phyloP scores from a whole-genome alignment of 2,797 vertebrate species.

The Nyctalus aviator region DNA sequence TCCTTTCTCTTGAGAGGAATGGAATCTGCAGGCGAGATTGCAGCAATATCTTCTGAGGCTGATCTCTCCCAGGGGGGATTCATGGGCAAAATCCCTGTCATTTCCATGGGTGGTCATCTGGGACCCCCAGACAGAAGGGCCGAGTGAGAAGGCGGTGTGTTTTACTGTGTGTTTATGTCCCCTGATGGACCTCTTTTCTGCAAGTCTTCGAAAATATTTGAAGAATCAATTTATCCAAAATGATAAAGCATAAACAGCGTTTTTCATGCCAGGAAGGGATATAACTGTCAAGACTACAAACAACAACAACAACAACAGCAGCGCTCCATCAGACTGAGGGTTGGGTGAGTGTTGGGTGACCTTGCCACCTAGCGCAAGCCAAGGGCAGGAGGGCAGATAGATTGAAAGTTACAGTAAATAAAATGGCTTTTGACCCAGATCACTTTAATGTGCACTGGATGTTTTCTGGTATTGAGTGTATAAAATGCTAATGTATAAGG shows the following conservation, averaged over 20 bases:
- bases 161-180: background rate
- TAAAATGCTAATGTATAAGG: constrained; percentile 75
- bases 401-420: constrained; percentile 68
- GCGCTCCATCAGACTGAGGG: constrained; percentile 35
- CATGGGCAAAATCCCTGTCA: background rate
- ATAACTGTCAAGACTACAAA: background rate
- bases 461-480: constrained; percentile 75
- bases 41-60: constrained; percentile 8
- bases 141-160: background rate
- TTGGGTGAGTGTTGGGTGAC: constrained; percentile 80
- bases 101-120: background rate
- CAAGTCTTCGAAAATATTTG: constrained; percentile 57
- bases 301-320: background rate
- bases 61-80: background rate
- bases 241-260: background rate
- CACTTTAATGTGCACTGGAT: constrained; percentile 79
- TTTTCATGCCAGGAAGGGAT: constrained; percentile 33
- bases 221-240: constrained; percentile 31
- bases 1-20: constrained; percentile 48
- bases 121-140: background rate
- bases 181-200: constrained; percentile 52
- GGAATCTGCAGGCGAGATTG: background rate
- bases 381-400: constrained; percentile 50
- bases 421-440: constrained; percentile 74
- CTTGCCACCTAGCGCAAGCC: background rate